Evolutionary conservation across 2,113 vertebrate genomes (phyloP), one percentile per base, ranked within the genome.

Genomic region (Cheirogaleus medius): DNA sequence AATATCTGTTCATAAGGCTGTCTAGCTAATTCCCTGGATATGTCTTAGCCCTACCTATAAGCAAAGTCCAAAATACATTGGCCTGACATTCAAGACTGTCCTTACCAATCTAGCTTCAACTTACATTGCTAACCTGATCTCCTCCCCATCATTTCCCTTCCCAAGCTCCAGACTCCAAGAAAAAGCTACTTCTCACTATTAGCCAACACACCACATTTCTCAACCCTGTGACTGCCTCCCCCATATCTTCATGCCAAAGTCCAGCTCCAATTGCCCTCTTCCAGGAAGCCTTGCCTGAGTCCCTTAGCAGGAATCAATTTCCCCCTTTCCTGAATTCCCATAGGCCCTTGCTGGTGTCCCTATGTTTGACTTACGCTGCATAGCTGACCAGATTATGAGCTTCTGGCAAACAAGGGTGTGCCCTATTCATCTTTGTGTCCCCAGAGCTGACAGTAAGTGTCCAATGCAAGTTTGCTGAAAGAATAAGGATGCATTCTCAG

Each of bases 391-490:
- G 77, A 89, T 27, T 66, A 17, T 94, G 82, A 91, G 44, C 12
- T 64, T 8, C 69, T 29, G 66, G 71, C 52, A 74, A 64, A 9
- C 42, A 64, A 23, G 6, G 8, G 37, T 76, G 21, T 64, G 11
- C 17, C 69, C 77, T 86, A 97, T 82, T 96, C 95, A 95, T 94
- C 69, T 81, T 69, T 82, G 42, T 47, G 58, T 78, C 60, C 66
- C 78, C 20, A 77, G n/a, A 93, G 66, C 17, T 34, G 29, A 81
- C 77, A 77, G 23, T 52, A 23, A 78, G 64, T 93, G 29, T 76
- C 94, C 89, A 89, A 29, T 39, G 29, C 39, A 82, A 93, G 71
- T 91, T 47, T 81, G 29, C 47, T 73, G 52, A 95, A 86, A 94
- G 52, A 96, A 88, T 66, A 91, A 95, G 52, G 58, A 91, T 97